These are phyloP conservation scores for Aspidiotus rigidus DNA, from an alignment of 2,888 invertebrate species.

Conservation along the genomic window DNA sequence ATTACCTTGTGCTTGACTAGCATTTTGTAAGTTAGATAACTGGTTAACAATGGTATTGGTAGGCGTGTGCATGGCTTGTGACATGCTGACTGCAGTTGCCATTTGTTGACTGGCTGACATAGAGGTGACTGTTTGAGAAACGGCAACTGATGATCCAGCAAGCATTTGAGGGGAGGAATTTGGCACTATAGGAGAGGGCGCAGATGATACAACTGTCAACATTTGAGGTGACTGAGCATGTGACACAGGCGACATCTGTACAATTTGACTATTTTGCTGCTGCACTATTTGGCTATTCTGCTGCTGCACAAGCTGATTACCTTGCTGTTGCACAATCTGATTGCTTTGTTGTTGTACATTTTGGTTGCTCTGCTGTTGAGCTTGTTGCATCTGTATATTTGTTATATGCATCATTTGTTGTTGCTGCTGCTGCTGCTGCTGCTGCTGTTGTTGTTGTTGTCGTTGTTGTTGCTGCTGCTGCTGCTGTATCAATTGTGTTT, in stretches of 20 bases:
- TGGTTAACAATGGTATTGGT: constrained; percentile 11
- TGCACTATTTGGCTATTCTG: constrained; percentile 36
- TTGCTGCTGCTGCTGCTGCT: constrained; percentile 35
- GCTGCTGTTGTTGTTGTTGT: constrained; percentile 36
- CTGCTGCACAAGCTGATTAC: constrained; percentile 40
- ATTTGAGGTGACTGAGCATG: constrained; percentile 35
- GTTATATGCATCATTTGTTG: constrained; percentile 26
- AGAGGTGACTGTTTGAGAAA: constrained; percentile 10
- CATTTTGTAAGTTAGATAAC: constrained; percentile 1
- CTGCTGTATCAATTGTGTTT: constrained; percentile 18
- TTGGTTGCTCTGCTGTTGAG: constrained; percentile 41
- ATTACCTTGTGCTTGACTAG: constrained; percentile 2
- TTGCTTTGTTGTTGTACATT: constrained; percentile 37
- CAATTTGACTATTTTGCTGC: constrained; percentile 15
- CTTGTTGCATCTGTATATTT: constrained; percentile 26
- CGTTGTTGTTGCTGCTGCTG: constrained; percentile 36
- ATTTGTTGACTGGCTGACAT: constrained; percentile 9
- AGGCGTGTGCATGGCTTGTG: constrained; percentile 12
- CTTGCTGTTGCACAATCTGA: constrained; percentile 39
- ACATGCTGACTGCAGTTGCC: background rate
- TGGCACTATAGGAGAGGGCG: constrained; percentile 11
- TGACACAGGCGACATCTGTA: constrained; percentile 34
- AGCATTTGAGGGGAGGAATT: constrained; percentile 19
- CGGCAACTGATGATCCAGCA: background rate
- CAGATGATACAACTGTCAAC: background rate